Percentiles rank a stretch among this genome's conserved stretches.
These are phyloP conservation scores for Stegodyphus mimosarum DNA, from an alignment of 1,140 invertebrate species.

Conservation along the genomic window DNA sequence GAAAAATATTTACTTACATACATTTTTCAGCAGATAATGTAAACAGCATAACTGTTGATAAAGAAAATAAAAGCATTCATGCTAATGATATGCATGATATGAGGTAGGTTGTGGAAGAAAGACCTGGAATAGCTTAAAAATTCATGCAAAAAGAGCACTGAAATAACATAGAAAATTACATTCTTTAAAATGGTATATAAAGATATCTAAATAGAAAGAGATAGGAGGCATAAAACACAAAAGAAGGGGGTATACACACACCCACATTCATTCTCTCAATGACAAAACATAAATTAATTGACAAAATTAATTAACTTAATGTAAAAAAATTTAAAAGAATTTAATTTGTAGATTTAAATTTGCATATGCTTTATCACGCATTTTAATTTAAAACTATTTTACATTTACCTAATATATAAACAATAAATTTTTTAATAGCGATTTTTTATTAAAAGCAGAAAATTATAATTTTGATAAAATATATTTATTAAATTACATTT, in stretches of 20 bases:
- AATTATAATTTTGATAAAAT: too few species aligned
- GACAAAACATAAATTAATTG: background rate
- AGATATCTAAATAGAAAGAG: constrained; percentile 19
- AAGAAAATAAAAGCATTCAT: constrained; percentile 39
- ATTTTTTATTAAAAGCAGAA: too few species aligned
- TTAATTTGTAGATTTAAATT: too few species aligned
- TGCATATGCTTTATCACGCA: too few species aligned
- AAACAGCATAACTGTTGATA: constrained; percentile 24
- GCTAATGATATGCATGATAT: constrained; percentile 37
- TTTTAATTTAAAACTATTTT: too few species aligned
- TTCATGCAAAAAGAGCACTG: constrained; percentile 50
- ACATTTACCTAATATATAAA: too few species aligned
- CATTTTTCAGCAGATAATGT: constrained; percentile 14
- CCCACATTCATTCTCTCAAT: too few species aligned
- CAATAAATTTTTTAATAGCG: too few species aligned
- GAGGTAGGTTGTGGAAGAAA: constrained; percentile 60
- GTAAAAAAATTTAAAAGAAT: too few species aligned
- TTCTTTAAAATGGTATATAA: constrained; percentile 11
- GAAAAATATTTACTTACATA: constrained; percentile 34
- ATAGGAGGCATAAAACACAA: background rate
- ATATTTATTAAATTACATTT: too few species aligned
- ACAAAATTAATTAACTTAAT: background rate
- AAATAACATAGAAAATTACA: constrained; percentile 7
- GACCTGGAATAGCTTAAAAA: constrained; percentile 58
- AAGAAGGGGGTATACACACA: background rate